Conservation (phyloP, 1,140 invertebrate species). For the Megalopta genalis region DNA sequence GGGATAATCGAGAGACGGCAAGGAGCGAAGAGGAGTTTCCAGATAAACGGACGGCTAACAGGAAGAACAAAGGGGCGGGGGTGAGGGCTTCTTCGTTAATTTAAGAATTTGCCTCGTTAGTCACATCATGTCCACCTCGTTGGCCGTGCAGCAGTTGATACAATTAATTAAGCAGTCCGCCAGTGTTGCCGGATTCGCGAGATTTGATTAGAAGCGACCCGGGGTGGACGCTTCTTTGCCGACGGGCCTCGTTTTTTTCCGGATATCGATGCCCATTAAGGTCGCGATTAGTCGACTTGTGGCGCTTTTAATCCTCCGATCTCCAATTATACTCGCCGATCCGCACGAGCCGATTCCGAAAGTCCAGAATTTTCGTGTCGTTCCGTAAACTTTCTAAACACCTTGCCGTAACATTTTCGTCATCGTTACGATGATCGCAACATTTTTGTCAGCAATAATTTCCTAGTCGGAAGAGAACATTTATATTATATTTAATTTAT, state of each 20-base stretch:
- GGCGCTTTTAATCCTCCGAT: not conserved
- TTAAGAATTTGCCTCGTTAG: conserved; percentile 80
- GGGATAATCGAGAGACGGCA: conserved; percentile 28
- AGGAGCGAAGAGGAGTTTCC: not conserved
- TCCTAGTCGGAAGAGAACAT: no score
- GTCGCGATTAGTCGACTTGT: conserved; percentile 34
- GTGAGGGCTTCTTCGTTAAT: conserved; percentile 67
- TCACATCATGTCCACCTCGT: conserved; percentile 73
- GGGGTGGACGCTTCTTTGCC: conserved; percentile 46
- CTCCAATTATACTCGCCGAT: no score
- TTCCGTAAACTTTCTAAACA: no score
- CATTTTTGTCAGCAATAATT: no score
- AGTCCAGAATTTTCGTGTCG: no score
- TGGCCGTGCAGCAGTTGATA: conserved; percentile 72
- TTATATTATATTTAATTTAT: no score
- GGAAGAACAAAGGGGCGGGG: conserved; percentile 27
- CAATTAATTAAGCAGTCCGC: conserved; percentile 76
- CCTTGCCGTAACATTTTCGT: no score
- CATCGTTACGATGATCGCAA: no score
- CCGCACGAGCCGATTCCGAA: no score
- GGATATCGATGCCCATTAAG: conserved; percentile 76
- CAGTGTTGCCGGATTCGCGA: conserved; percentile 55
- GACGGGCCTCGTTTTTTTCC: conserved; percentile 71
- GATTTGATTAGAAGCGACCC: conserved; percentile 71
- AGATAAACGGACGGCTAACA: conserved; percentile 11